Percentiles rank a stretch among this genome's conserved stretches.
Evolutionary conservation across 2,888 invertebrate genomes (phyloP).

Genomic region (Reticulitermes lucifugus): DNA sequence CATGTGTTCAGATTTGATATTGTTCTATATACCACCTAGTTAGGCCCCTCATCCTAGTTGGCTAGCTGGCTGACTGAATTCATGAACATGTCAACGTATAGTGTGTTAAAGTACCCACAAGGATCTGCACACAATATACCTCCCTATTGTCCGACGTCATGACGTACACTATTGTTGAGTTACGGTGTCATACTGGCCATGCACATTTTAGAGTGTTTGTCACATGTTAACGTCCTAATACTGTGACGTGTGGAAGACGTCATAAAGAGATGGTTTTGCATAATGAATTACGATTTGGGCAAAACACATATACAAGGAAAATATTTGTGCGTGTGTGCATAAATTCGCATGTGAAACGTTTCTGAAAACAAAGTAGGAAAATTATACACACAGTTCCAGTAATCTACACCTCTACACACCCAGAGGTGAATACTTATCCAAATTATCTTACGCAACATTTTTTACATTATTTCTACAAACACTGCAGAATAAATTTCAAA

Average conservation of each 20-base stretch:
- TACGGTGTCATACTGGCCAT: not conserved
- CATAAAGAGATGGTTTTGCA: no score
- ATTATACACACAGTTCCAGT: no score
- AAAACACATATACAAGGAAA: no score
- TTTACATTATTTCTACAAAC: no score
- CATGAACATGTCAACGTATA: not conserved
- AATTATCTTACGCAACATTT: no score
- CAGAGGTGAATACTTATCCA: no score
- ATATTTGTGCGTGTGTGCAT: no score
- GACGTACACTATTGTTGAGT: not conserved
- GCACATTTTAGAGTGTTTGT: not conserved
- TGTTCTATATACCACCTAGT: not conserved
- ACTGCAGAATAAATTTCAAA: no score
- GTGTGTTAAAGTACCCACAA: not conserved
- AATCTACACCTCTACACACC: no score
- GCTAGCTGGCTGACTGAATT: not conserved
- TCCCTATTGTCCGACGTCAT: not conserved
- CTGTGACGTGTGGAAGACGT: not conserved
- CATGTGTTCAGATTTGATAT: constrained; percentile 1
- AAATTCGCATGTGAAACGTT: no score
- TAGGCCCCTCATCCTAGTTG: not conserved
- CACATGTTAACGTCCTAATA: not conserved
- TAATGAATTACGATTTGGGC: no score
- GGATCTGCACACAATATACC: not conserved
- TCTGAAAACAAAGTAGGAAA: no score